phyloP scores from a whole-genome alignment of 2,888 invertebrate species.

The Antheraea assamensis region DNA sequence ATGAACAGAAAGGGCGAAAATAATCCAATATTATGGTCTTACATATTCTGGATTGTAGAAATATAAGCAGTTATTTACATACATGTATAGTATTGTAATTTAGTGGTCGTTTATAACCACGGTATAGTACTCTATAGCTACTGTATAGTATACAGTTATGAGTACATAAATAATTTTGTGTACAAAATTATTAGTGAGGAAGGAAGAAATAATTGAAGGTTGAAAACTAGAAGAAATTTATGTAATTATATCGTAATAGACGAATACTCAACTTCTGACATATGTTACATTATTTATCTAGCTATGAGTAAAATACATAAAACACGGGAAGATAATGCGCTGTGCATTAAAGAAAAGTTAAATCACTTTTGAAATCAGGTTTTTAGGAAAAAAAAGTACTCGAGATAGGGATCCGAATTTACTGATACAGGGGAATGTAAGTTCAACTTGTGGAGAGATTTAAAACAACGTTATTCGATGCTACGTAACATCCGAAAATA shows the following conservation, averaged over 20 bases:
- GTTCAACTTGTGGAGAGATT: constrained; percentile 52
- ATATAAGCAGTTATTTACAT: no score
- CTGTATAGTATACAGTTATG: constrained; percentile 14
- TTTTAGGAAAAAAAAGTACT: constrained; percentile 64
- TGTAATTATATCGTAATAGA: constrained; percentile 31
- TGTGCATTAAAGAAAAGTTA: constrained; percentile 32
- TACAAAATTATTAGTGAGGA: constrained; percentile 49
- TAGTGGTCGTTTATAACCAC: background rate
- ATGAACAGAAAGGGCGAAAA: constrained; percentile 38
- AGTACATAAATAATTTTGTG: constrained; percentile 47
- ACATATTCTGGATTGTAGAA: constrained; percentile 33
- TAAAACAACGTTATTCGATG: constrained; percentile 47
- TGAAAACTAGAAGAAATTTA: constrained; percentile 42
- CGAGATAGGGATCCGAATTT: constrained; percentile 75
- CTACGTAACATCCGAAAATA: constrained; percentile 45
- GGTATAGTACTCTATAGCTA: background rate
- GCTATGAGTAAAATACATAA: constrained; percentile 29
- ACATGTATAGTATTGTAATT: constrained; percentile 6
- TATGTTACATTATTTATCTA: constrained; percentile 42
- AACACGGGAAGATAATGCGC: constrained; percentile 1
- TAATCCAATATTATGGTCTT: background rate
- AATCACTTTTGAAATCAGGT: constrained; percentile 66
- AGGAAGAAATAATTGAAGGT: constrained; percentile 41
- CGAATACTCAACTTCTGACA: constrained; percentile 47
- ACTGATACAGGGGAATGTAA: constrained; percentile 75